Percentiles rank a stretch among this genome's conserved stretches.
Conservation (phyloP, 2,113 vertebrate species). For the Corynorhinus townsendii region DNA sequence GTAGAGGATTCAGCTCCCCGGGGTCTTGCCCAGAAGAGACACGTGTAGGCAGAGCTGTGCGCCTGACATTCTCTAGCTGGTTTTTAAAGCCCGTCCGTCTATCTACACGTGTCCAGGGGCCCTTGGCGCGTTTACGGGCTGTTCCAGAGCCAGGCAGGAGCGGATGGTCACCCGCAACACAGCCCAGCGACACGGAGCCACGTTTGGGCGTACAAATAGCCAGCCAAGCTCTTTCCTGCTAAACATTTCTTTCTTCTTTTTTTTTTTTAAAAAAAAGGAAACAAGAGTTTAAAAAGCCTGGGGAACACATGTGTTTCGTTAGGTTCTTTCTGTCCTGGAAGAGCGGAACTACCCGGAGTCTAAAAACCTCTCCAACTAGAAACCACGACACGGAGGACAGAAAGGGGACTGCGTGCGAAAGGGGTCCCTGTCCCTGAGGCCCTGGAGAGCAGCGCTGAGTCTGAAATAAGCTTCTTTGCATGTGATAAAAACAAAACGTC, state of each 20-base stretch:
- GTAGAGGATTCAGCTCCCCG: background rate
- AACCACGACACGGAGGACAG: background rate
- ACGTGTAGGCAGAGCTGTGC: background rate
- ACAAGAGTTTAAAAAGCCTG: background rate
- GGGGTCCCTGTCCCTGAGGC: background rate
- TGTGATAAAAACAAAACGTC: background rate
- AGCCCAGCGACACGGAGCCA: background rate
- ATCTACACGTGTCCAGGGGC: background rate
- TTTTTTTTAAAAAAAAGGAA: background rate
- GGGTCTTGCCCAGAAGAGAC: conserved; percentile 6
- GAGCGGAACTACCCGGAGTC: background rate
- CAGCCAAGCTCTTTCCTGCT: background rate
- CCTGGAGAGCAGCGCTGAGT: background rate
- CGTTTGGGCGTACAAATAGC: background rate
- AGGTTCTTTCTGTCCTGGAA: background rate
- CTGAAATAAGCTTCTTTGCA: background rate
- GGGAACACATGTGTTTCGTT: background rate
- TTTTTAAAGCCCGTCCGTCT: background rate
- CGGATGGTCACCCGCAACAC: too few relatives aligned
- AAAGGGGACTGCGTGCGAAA: too few relatives aligned
- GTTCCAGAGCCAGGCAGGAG: background rate
- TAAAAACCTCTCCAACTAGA: background rate
- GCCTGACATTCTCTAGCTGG: background rate
- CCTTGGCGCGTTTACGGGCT: background rate
- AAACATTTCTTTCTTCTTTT: background rate